Evolutionary conservation across 2,113 vertebrate species (phyloP).

Genomic region (mouse (Mus musculus)): DNA sequence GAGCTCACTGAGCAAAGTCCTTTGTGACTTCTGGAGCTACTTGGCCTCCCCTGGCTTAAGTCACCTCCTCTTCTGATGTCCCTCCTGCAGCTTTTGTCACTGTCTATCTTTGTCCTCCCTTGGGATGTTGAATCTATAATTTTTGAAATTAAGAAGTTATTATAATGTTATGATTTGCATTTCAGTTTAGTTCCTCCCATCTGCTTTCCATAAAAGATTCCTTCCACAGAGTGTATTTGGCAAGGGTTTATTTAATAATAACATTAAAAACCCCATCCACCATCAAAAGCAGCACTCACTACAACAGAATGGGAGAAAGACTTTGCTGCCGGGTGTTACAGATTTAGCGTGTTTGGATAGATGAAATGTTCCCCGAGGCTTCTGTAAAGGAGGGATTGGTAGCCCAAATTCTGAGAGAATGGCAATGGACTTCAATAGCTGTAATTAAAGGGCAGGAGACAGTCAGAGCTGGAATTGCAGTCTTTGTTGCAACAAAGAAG

Average conservation of each 20-base stretch:
- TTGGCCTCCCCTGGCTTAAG: accelerated
- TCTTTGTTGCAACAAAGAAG: not conserved
- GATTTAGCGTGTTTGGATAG: not conserved
- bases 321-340: not conserved
- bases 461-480: not conserved
- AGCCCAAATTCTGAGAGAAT: not conserved
- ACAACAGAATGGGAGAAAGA: not conserved
- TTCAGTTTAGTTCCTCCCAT: constrained; percentile 67
- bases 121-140: not conserved
- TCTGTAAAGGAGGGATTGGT: not conserved
- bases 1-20: not conserved
- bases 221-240: constrained; percentile 66
- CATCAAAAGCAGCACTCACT: not conserved
- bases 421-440: not conserved
- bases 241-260: constrained; percentile 71
- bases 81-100: not conserved
- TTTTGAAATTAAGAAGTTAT: constrained; percentile 75
- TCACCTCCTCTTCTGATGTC: not conserved
- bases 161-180: constrained; percentile 60
- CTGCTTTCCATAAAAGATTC: constrained; percentile 73
- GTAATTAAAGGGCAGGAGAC: not conserved
- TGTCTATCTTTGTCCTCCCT: not conserved
- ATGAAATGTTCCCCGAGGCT: constrained; percentile 24
- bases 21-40: not conserved
- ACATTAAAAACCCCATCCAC: constrained; percentile 26